These are phyloP conservation scores for Myrmecobius fasciatus DNA, from an alignment of 2,113 vertebrate species.

Conservation along the genomic window DNA sequence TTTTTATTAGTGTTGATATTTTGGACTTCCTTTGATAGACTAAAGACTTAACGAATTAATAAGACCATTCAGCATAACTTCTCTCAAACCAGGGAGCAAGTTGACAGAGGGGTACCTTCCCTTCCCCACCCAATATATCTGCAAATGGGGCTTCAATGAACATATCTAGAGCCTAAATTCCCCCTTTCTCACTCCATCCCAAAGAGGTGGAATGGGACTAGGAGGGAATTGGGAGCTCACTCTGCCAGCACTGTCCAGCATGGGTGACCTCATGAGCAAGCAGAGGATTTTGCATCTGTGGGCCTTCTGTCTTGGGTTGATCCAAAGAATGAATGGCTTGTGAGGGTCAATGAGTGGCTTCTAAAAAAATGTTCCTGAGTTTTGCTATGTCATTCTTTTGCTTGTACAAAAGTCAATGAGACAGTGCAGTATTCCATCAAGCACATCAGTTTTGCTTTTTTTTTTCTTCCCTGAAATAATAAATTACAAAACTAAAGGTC, in stretches of 20 bases:
- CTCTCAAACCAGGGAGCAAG: neutral
- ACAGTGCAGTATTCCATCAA: neutral
- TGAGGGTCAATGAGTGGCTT: neutral
- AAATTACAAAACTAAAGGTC: neutral
- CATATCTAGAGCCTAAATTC: neutral
- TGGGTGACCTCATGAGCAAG: neutral
- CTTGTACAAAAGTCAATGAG: neutral
- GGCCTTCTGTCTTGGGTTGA: neutral
- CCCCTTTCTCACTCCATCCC: neutral
- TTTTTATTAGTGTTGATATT: neutral
- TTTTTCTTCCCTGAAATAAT: neutral
- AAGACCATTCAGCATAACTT: neutral
- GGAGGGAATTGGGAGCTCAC: neutral
- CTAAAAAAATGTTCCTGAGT: neutral
- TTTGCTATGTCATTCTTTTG: neutral
- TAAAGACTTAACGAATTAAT: neutral
- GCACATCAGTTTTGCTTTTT: neutral
- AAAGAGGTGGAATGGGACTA: neutral
- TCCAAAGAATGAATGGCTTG: neutral
- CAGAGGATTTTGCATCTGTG: neutral
- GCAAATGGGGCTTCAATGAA: neutral
- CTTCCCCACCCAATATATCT: neutral
- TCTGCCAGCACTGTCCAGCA: neutral
- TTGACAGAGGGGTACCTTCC: neutral
- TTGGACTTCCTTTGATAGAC: neutral